A percentile compares a stretch with the other conserved stretches of the same genome.
Conservation (phyloP, 1,140 invertebrate species). For the Temnothorax curvispinosus region DNA sequence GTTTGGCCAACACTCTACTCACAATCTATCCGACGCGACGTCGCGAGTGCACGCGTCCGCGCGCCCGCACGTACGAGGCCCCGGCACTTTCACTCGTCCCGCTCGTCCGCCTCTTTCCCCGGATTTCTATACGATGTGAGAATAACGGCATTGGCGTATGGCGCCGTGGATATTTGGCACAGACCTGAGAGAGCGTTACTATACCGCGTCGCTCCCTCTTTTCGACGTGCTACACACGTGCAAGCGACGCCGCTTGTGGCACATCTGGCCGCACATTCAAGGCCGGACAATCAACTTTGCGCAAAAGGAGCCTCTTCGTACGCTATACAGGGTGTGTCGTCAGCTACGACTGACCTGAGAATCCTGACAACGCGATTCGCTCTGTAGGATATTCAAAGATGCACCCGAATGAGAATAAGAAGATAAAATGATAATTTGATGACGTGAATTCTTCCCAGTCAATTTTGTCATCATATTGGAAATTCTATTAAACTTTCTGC, state of each 20-base stretch:
- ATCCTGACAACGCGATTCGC: slow-evolving; percentile 18
- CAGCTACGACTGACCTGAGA: slow-evolving; percentile 5
- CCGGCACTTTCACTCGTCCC: slow-evolving; percentile 41
- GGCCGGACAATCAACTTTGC: slow-evolving; percentile 79
- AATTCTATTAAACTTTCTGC: neutral
- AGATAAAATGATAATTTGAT: neutral
- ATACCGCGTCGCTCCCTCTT: neutral
- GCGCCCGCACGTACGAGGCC: neutral
- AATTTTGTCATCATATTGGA: neutral
- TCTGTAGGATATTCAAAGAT: neutral
- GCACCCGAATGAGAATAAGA: neutral
- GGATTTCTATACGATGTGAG: slow-evolving; percentile 25
- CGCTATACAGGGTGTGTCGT: slow-evolving; percentile 17
- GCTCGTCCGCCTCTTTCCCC: slow-evolving; percentile 28
- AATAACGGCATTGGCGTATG: slow-evolving; percentile 39
- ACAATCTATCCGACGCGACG: neutral
- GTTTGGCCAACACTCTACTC: neutral
- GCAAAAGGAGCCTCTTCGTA: slow-evolving; percentile 64
- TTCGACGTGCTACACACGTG: slow-evolving; percentile 32
- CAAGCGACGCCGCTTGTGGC: slow-evolving; percentile 35
- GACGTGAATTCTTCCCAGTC: neutral
- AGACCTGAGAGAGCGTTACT: slow-evolving; percentile 32
- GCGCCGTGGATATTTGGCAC: slow-evolving; percentile 45
- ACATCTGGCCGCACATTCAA: slow-evolving; percentile 77
- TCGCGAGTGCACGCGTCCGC: neutral